A percentile compares a stretch with the other conserved stretches of the same genome.
phyloP scores from a whole-genome alignment of 2,113 vertebrate species.

The Seriola dumerili region DNA sequence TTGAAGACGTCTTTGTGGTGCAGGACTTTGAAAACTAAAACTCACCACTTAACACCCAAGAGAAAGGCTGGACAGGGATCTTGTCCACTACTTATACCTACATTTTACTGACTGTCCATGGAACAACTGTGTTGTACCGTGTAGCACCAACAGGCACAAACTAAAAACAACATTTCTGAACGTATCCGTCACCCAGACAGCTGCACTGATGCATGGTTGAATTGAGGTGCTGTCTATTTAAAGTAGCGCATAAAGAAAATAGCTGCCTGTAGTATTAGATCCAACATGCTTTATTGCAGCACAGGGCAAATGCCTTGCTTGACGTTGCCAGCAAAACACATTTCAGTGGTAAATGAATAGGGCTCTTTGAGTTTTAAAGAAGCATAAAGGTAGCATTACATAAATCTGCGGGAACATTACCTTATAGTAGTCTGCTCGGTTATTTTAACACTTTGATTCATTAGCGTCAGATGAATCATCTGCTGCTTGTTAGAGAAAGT shows the following conservation, averaged over 20 bases:
- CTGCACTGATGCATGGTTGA: slow-evolving; percentile 30
- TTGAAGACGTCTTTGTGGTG: slow-evolving; percentile 9
- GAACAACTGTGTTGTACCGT: not conserved
- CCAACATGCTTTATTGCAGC: slow-evolving; percentile 66
- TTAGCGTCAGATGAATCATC: slow-evolving; percentile 71
- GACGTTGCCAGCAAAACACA: slow-evolving; percentile 56
- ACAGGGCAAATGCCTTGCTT: slow-evolving; percentile 36
- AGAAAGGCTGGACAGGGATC: not conserved
- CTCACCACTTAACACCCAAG: not conserved
- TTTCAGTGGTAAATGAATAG: slow-evolving; percentile 58
- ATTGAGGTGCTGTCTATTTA: slow-evolving; percentile 51
- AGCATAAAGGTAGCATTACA: slow-evolving; percentile 56
- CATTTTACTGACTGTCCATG: not conserved
- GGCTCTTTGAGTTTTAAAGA: slow-evolving; percentile 59
- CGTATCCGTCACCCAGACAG: slow-evolving; percentile 26
- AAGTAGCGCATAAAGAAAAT: slow-evolving; percentile 55
- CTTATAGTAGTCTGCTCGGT: slow-evolving; percentile 40
- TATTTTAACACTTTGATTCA: slow-evolving; percentile 70
- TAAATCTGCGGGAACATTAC: slow-evolving; percentile 63
- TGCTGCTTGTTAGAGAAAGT: slow-evolving; percentile 68
- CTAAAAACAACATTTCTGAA: slow-evolving; percentile 41
- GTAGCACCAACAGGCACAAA: slow-evolving; percentile 1
- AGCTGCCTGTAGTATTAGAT: slow-evolving; percentile 34
- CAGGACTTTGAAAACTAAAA: slow-evolving; percentile 5
- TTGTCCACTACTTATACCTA: not conserved